phyloP scores from a whole-genome alignment of 2,888 invertebrate genomes.

The Himalopsyche kuldschensis region DNA sequence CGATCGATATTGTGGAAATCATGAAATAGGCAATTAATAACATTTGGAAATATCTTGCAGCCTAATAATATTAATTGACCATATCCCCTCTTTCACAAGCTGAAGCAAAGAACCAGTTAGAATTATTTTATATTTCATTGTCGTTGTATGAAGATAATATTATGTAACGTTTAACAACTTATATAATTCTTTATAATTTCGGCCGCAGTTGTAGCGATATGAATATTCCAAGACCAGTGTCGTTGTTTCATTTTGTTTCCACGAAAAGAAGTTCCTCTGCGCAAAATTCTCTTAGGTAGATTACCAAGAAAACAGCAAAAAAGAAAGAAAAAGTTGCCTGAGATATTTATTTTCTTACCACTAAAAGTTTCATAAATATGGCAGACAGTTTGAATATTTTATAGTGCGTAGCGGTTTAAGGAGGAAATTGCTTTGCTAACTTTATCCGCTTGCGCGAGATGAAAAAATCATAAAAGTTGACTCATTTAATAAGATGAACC shows the following conservation, averaged over 20 bases:
- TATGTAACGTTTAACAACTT: no score
- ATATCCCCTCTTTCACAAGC: no score
- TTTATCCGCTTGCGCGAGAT: neutral
- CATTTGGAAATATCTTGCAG: no score
- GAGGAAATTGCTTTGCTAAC: neutral
- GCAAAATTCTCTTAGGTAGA: neutral
- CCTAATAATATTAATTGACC: no score
- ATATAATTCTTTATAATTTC: no score
- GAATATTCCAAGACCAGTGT: neutral
- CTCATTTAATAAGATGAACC: neutral
- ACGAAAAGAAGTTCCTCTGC: neutral
- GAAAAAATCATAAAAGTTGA: neutral
- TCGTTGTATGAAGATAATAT: no score
- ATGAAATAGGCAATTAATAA: no score
- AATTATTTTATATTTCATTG: no score
- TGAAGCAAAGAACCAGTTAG: no score
- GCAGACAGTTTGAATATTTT: neutral
- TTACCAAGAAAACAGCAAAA: neutral
- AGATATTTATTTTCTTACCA: neutral
- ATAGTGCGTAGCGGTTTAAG: neutral
- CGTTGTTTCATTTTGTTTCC: neutral
- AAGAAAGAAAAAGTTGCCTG: neutral
- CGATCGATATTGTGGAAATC: no score
- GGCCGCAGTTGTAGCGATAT: neutral
- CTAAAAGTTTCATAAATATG: neutral